Evolutionary conservation across 2,113 vertebrate genomes (phyloP).

Genomic region (Mormyrus lacerda): DNA sequence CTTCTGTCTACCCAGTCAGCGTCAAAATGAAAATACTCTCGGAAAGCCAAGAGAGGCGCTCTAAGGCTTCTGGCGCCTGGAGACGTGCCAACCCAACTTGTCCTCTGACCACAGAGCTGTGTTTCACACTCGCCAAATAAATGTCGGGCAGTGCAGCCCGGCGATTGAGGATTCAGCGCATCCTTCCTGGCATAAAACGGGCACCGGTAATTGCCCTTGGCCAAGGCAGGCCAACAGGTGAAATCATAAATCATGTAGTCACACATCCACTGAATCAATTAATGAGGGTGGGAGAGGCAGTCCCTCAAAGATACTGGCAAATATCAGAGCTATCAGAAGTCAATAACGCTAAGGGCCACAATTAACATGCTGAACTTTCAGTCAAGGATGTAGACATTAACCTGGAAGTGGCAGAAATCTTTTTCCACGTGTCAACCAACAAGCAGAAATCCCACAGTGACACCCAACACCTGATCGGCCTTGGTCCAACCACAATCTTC

Average conservation of each 20-base stretch:
- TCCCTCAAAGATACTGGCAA: conserved; percentile 28
- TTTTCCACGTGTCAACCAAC: neutral
- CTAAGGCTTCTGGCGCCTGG: neutral
- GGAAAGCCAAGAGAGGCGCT: neutral
- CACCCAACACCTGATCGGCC: neutral
- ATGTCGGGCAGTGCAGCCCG: neutral
- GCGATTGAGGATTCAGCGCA: neutral
- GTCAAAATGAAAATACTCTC: neutral
- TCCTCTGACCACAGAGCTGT: neutral
- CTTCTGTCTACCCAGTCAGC: neutral
- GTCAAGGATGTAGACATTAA: conserved; percentile 36
- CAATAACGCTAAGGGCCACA: conserved; percentile 38
- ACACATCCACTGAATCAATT: conserved; percentile 34
- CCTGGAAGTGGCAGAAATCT: neutral
- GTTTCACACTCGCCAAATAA: neutral
- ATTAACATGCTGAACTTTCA: conserved; percentile 31
- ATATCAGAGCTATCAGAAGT: conserved; percentile 27
- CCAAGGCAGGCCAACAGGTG: conserved; percentile 21
- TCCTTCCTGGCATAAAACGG: neutral
- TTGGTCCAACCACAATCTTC: neutral
- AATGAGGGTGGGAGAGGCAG: conserved; percentile 25
- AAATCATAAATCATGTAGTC: conserved; percentile 34
- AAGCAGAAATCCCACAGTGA: neutral
- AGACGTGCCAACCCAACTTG: neutral
- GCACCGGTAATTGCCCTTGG: conserved; percentile 5